Evolutionary conservation across 2,113 vertebrate species (phyloP).

Genomic region (Sinocyclocheilus anshuiensis): DNA sequence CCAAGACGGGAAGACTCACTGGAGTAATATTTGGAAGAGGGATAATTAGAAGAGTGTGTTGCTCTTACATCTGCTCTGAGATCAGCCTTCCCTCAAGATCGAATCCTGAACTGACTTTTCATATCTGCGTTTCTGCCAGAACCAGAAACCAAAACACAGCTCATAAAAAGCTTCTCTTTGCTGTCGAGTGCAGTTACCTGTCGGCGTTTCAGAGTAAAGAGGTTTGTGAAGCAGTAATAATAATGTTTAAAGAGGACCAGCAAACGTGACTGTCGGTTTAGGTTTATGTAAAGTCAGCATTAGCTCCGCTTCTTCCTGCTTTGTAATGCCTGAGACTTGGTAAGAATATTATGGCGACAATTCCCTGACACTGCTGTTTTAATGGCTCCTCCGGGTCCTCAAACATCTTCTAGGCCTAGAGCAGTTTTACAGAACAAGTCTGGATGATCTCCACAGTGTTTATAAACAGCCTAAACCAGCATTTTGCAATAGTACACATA

Average conservation of each 20-base stretch:
- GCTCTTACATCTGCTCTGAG: slow-evolving; percentile 1
- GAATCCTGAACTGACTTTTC: neutral
- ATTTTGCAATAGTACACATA: neutral
- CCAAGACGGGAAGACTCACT: neutral
- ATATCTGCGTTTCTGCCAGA: slow-evolving; percentile 7
- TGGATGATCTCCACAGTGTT: neutral
- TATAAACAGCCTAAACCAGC: neutral
- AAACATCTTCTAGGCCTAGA: neutral
- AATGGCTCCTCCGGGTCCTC: slow-evolving; percentile 5
- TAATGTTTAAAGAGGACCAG: neutral
- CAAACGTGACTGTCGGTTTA: slow-evolving; percentile 14
- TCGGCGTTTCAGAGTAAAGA: neutral
- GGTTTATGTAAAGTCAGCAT: slow-evolving; percentile 40
- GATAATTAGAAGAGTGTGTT: slow-evolving; percentile 28
- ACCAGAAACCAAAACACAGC: slow-evolving; percentile 8
- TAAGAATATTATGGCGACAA: slow-evolving; percentile 11
- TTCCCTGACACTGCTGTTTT: slow-evolving; percentile 8
- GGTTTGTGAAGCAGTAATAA: neutral
- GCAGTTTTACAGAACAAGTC: slow-evolving; percentile 13
- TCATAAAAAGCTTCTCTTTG: neutral
- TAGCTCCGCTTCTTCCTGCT: slow-evolving; percentile 7
- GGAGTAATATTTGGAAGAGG: neutral
- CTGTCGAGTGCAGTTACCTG: slow-evolving; percentile 12
- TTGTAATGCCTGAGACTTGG: neutral
- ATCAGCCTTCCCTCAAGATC: neutral